Base-by-base conservation (phyloP, 2,888 invertebrate genomes). In the Hedya salicella region DNA sequence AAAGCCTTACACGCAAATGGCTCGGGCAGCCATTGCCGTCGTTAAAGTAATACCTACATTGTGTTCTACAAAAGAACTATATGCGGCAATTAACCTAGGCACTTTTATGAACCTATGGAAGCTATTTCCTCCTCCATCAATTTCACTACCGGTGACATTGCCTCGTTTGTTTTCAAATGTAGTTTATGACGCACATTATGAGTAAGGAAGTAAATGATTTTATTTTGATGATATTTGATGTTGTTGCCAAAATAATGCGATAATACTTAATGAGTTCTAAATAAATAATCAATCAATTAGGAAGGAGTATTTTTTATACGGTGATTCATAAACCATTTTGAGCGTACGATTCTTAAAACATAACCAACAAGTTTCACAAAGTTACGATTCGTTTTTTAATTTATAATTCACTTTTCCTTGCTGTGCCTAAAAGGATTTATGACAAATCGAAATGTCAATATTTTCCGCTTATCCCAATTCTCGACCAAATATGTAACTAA, bases 111-210 rank as follows among this genome's bases (percentile, higher is more conserved):
- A 64, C 42, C 42, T 52, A 16, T 50, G 40, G 48, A 39, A 63
- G 42, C 44, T 30, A 57, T 57, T 52, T 59, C 59, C 52, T 39
- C 32, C 30, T 19, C 36, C 59, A 60, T 65, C 39, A 59, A 59
- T 59, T 53, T 36, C 1, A 65, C 14, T 11, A 17, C n/a, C 52
- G 48, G 65, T 46, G 59, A 65, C 65, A 39, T 59, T 46, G 19
- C 59, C 39, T 65, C 59, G 53, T 65, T 65, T 60, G 44, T 40
- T 60, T 48, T 52, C 39, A 52, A 48, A 60, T 17, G 52, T 25
- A 57, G 32, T 57, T 52, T 30, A 46, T n/a, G 59, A 53, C 52
- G 13, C 30, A 21, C 30, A 32, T 53, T 46, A 32, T 13, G 36
- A 36, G 36, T 46, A n/a, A 21, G 14, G n/a, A 53, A 50, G 19